Conservation (phyloP, 1,140 invertebrate species). For the Pteromalus puparum region DNA sequence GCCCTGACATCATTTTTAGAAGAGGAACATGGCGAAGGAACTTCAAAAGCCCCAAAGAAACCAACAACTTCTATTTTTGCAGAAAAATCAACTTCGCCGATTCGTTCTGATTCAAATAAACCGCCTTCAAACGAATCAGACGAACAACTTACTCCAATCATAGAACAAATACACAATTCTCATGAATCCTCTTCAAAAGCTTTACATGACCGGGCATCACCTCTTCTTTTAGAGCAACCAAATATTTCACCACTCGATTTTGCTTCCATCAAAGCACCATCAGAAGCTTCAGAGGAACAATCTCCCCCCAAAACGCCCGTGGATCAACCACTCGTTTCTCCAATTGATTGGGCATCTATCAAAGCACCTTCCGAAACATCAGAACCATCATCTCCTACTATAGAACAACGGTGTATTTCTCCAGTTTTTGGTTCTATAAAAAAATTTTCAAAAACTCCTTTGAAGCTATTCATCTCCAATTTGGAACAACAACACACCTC, state of each 20-base stretch:
- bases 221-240: not conserved
- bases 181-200: not conserved
- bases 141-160: not conserved
- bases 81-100: not conserved
- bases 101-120: not conserved
- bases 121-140: not conserved
- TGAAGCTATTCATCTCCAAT: not conserved
- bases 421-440: not conserved
- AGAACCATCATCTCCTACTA: not conserved
- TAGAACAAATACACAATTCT: not conserved
- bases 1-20: not conserved
- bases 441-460: not conserved
- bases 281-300: constrained; percentile 16
- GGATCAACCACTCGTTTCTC: not conserved
- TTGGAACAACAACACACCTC: not conserved
- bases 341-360: not conserved
- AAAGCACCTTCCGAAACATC: not conserved
- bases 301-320: not conserved
- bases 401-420: not conserved
- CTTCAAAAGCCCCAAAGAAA: not conserved
- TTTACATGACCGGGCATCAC: not conserved
- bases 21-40: not conserved
- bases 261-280: not conserved
- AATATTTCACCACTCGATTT: not conserved
- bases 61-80: not conserved